A percentile compares a stretch with the other conserved stretches of the same genome.
Conservation (phyloP, 2,797 vertebrate species). For the Brachyalestes nurse region DNA sequence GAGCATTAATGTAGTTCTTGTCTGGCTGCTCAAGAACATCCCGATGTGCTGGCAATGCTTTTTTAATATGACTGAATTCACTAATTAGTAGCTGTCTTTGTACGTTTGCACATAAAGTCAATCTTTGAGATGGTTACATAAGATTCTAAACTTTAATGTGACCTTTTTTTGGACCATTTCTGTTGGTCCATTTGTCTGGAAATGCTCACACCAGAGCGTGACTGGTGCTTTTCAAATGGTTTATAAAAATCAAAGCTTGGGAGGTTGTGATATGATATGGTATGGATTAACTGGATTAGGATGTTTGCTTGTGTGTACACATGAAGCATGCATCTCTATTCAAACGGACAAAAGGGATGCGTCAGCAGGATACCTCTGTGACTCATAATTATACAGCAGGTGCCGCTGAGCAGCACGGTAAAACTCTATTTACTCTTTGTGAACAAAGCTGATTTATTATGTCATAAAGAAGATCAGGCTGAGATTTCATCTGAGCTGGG, state of each 20-base stretch:
- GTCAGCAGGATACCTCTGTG: constrained; percentile 43
- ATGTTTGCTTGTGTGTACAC: constrained; percentile 15
- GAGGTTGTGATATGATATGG: neutral
- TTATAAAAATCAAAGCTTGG: neutral
- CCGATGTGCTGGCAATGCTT: no score
- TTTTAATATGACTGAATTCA: no score
- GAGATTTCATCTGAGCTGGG: neutral
- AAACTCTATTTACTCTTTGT: constrained; percentile 57
- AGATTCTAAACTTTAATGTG: neutral
- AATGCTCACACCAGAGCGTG: neutral
- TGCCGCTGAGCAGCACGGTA: constrained; percentile 52
- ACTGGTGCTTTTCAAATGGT: neutral
- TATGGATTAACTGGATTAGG: constrained; percentile 2
- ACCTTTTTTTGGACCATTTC: neutral
- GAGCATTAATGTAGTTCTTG: no score
- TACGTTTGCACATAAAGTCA: no score
- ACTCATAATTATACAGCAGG: constrained; percentile 54
- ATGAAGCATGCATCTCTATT: neutral
- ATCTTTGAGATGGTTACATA: no score
- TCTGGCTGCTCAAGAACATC: no score
- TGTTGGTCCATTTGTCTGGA: neutral
- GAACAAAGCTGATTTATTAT: constrained; percentile 53
- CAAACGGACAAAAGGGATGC: constrained; percentile 41
- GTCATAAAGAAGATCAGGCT: constrained; percentile 9
- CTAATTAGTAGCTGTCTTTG: no score